phyloP scores from a whole-genome alignment of 92 coral and sea anemone genomes.

The Actinernus sp. region DNA sequence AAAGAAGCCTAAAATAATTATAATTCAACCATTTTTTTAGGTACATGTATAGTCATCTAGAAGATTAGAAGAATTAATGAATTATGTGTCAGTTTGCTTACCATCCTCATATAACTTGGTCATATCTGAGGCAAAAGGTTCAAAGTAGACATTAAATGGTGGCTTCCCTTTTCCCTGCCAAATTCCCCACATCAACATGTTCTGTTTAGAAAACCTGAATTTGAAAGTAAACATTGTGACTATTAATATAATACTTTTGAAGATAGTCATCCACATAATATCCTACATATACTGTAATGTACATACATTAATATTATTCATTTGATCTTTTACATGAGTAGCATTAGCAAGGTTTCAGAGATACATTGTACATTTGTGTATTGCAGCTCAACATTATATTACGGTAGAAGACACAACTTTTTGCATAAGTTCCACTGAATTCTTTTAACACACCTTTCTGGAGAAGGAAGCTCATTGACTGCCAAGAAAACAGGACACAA shows the following conservation, averaged over 20 bases:
- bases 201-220: conserved; percentile 24
- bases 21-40: not conserved
- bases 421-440: too few species aligned
- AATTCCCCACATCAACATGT: conserved; percentile 44
- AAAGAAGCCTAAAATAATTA: not conserved
- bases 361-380: too few species aligned
- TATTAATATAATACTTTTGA: too few species aligned
- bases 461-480: conserved; percentile 63
- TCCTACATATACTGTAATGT: not conserved
- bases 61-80: not conserved
- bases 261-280: too few species aligned
- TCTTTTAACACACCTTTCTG: conserved; percentile 36
- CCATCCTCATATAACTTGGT: conserved; percentile 5
- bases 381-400: too few species aligned
- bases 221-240: not conserved
- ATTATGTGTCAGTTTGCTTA: not conserved
- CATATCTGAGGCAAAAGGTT: conserved; percentile 35
- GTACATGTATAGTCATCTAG: not conserved
- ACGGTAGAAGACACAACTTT: too few species aligned
- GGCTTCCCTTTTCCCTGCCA: conserved; percentile 54
- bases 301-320: not conserved
- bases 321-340: too few species aligned
- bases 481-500: conserved; percentile 66
- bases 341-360: too few species aligned
- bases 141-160: conserved; percentile 28